Evolutionary conservation across 2,888 invertebrate genomes (phyloP).

Genomic region (Rotaria socialis): DNA sequence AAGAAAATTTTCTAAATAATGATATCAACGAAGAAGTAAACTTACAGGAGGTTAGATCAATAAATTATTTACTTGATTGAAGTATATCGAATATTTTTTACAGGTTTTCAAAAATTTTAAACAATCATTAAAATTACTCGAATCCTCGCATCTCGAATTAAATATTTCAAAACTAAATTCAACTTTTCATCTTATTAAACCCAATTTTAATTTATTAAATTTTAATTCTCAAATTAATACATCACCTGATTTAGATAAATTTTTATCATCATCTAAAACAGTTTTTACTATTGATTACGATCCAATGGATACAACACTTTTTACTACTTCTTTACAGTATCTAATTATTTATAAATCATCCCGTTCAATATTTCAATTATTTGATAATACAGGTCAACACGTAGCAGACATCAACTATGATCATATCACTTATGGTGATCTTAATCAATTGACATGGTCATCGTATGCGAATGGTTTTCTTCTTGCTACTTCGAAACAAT

Average conservation of each 20-base stretch:
- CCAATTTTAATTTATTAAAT: background rate
- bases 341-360: background rate
- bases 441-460: background rate
- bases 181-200: background rate
- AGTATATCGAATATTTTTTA: background rate
- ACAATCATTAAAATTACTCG: background rate
- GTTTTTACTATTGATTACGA: background rate
- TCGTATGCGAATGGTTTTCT: background rate
- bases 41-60: background rate
- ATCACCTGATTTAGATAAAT: background rate
- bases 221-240: too few species aligned
- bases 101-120: background rate
- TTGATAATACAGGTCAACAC: background rate
- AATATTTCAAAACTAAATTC: background rate
- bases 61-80: too few species aligned
- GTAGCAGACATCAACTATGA: background rate
- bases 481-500: background rate
- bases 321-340: background rate
- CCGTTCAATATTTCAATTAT: background rate
- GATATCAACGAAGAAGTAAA: background rate
- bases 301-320: background rate
- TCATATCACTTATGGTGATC: background rate
- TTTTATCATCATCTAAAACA: background rate
- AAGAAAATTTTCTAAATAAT: background rate
- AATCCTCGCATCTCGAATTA: background rate